Conservation (phyloP, 2,797 vertebrate species). For the Microctenopoma stevenorrisi region DNA sequence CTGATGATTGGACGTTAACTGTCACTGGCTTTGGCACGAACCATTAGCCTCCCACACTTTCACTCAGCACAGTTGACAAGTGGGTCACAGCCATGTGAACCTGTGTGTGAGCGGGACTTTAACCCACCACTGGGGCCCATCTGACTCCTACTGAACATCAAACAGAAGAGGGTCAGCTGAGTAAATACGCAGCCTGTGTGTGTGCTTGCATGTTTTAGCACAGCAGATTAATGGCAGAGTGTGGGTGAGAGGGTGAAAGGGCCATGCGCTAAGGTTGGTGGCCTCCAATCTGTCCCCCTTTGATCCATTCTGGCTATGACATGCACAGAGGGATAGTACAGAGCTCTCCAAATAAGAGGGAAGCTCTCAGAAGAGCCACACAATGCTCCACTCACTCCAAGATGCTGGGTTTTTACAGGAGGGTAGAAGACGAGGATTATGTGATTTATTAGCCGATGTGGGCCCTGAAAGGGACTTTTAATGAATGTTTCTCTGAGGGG, state of each 20-base stretch:
- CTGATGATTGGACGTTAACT: constrained; percentile 75
- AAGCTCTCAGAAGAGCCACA: constrained; percentile 66
- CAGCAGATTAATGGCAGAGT: constrained; percentile 72
- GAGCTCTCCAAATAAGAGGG: constrained; percentile 56
- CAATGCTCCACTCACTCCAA: constrained; percentile 72
- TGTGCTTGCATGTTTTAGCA: constrained; percentile 13
- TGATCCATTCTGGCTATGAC: constrained; percentile 68
- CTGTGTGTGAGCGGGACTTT: constrained; percentile 27
- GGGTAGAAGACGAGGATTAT: constrained; percentile 72
- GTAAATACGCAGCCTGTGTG: constrained; percentile 74
- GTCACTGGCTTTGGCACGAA: constrained; percentile 76
- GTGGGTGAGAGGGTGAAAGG: constrained; percentile 80
- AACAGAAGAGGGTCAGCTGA: constrained; percentile 79
- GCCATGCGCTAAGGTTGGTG: constrained; percentile 60
- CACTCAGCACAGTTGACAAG: constrained; percentile 64
- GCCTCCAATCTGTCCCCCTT: constrained; percentile 64
- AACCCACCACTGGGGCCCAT: constrained; percentile 41
- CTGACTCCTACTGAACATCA: constrained; percentile 73
- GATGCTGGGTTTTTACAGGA: constrained; percentile 49
- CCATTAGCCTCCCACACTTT: constrained; percentile 65
- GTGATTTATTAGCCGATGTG: constrained; percentile 78
- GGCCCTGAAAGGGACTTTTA: constrained; percentile 62
- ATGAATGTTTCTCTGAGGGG: constrained; percentile 72
- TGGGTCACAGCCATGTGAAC: constrained; percentile 46
- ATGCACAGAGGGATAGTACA: constrained; percentile 49